Percentiles rank a stretch among this genome's conserved stretches.
phyloP scores from a whole-genome alignment of 2,797 vertebrate genomes.

The Halcyon chelicuti region DNA sequence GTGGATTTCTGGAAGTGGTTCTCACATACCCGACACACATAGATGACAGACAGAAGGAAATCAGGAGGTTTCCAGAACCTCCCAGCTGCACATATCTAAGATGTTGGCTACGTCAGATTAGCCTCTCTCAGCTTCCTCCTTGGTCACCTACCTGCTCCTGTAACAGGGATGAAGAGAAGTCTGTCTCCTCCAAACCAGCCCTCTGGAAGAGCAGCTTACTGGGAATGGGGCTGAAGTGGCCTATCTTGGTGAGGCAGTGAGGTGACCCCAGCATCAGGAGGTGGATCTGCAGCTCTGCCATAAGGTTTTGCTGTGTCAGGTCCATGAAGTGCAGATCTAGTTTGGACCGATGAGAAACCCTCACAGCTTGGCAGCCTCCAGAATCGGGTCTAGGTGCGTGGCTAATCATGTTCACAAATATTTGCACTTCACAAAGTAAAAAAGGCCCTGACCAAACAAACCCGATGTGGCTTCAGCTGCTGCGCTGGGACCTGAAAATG shows the following conservation, averaged over 20 bases:
- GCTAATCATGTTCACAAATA: not conserved
- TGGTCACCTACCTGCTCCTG: not conserved
- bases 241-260: not conserved
- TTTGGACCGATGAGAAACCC: accelerated
- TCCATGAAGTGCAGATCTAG: accelerated
- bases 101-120: accelerated
- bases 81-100: not conserved
- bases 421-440: not conserved
- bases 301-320: not conserved
- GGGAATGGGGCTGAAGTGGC: not conserved
- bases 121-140: not conserved
- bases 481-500: not conserved
- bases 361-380: not conserved
- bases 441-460: not conserved
- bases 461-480: not conserved
- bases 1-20: not conserved
- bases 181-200: not conserved
- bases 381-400: not conserved
- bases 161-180: accelerated
- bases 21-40: not conserved
- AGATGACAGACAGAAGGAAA: not conserved
- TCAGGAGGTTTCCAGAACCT: not conserved
- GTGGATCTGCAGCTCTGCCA: not conserved
- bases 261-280: accelerated
- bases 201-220: not conserved